A percentile compares a stretch with the other conserved stretches of the same genome.
phyloP scores from a whole-genome alignment of 2,888 invertebrate genomes.

The Biston stratarius region DNA sequence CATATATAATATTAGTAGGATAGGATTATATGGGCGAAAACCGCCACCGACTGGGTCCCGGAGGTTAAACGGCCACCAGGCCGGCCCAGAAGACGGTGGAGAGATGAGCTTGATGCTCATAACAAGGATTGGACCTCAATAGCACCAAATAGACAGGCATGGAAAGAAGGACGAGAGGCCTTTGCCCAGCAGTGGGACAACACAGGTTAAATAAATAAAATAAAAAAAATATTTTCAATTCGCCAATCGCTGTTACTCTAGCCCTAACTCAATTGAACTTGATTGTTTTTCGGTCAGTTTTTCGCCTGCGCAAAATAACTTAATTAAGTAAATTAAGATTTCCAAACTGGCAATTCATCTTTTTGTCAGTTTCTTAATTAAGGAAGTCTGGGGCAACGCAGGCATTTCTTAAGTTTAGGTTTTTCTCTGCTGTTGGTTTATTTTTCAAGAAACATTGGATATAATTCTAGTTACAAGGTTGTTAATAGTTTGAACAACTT shows the following conservation, averaged over 20 bases:
- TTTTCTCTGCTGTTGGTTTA: background rate
- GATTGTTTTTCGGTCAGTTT: slow-evolving; percentile 61
- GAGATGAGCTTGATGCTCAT: too few species aligned
- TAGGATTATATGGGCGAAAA: too few species aligned
- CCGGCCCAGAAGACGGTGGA: too few species aligned
- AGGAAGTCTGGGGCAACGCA: slow-evolving; percentile 48
- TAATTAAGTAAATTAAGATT: slow-evolving; percentile 76
- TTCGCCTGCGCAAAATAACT: slow-evolving; percentile 58
- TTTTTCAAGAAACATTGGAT: background rate
- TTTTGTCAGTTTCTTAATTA: slow-evolving; percentile 67
- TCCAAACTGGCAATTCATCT: slow-evolving; percentile 64
- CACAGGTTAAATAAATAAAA: too few species aligned
- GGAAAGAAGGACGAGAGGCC: too few species aligned
- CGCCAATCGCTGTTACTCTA: slow-evolving; percentile 31
- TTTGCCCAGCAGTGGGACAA: too few species aligned
- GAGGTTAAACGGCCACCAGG: too few species aligned
- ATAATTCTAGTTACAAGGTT: background rate
- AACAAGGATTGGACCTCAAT: too few species aligned
- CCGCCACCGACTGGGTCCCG: too few species aligned
- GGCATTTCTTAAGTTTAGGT: slow-evolving; percentile 28
- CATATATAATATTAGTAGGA: too few species aligned
- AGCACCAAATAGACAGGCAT: too few species aligned
- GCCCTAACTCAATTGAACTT: slow-evolving; percentile 36
- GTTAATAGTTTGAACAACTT: background rate
- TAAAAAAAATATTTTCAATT: too few species aligned